These are phyloP conservation scores for Anthoscopus minutus DNA, from an alignment of 2,113 vertebrate species.

Conservation along the genomic window DNA sequence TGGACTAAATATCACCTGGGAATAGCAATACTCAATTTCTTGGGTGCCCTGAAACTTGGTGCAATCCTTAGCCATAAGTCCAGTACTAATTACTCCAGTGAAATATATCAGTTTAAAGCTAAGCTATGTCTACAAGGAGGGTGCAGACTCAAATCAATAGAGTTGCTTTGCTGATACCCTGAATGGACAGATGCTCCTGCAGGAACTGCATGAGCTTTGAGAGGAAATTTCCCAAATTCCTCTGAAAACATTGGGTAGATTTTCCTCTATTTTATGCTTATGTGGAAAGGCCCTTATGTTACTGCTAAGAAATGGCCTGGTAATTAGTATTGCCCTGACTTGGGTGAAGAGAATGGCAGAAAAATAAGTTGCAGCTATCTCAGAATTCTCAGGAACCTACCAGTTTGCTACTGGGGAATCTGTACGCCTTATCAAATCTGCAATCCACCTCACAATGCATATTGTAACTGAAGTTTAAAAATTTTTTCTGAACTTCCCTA, in stretches of 20 bases:
- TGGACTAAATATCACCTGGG: not conserved
- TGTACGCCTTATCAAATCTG: not conserved
- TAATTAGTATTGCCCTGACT: not conserved
- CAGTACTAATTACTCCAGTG: not conserved
- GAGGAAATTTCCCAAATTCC: not conserved
- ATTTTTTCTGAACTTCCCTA: not conserved
- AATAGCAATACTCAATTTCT: not conserved
- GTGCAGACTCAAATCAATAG: not conserved
- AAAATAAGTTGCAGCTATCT: not conserved
- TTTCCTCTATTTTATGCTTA: not conserved
- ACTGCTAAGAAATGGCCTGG: not conserved
- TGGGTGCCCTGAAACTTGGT: not conserved
- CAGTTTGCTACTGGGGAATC: not conserved
- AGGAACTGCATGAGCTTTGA: not conserved
- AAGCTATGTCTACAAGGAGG: not conserved
- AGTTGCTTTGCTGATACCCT: not conserved
- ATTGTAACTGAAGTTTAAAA: not conserved
- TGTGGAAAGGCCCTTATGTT: not conserved
- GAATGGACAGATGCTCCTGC: not conserved
- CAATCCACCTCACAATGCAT: not conserved
- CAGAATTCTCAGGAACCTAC: not conserved
- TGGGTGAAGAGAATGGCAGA: not conserved
- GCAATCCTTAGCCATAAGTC: not conserved
- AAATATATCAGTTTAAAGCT: not conserved
- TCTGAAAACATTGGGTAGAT: not conserved